Base-by-base conservation (phyloP, 2,113 vertebrate genomes). In the Motacilla tschutschensis region DNA sequence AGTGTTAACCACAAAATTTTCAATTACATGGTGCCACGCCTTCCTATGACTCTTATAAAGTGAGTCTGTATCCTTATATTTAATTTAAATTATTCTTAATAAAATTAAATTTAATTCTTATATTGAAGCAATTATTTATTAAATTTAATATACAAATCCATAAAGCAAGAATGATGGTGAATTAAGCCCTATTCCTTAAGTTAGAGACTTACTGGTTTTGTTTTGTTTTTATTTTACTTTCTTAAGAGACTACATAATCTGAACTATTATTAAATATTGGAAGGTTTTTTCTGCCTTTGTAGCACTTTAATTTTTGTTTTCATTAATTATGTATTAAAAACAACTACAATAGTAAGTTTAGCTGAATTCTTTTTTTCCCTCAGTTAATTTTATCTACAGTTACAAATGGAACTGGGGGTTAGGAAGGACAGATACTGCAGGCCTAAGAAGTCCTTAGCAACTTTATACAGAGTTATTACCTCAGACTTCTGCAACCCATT, bases 401-500 rank as follows among this genome's bases (percentile, higher is more conserved):
- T 83, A 36, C 44, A 77, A 87, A 78, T 44, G 43, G 57, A 87
- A 50, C 16, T 36, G 8, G 2, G 3, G 4, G 2, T 51, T 48
- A 51, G 59, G 33, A 20, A 67, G 5, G 18, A 67, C 14, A 71
- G 40, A 58, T 17, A 76, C 15, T 16, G 21, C 14, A 78, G 25
- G 18, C 17, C 18, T 63, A 67, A 83, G 64, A 70, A 78, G 33
- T 88, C 44, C 88, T 92, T 76, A 84, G 47, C 31, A 77, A 87
- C 41, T 90, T 88, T 79, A 40, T 5, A 79, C 7, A 77, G n/a
- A 92, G 62, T 46, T 78, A 72, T 81, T 75, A 88, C 33, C 48
- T 93, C 71, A 79, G 43, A 62, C 50, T 88, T 92, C 64, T 63
- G 41, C 51, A 89, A 86, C 24, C 38, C 73, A 75, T 63, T 47